Base-by-base conservation (phyloP, 2,113 vertebrate species). In the Zosterops japonicus region DNA sequence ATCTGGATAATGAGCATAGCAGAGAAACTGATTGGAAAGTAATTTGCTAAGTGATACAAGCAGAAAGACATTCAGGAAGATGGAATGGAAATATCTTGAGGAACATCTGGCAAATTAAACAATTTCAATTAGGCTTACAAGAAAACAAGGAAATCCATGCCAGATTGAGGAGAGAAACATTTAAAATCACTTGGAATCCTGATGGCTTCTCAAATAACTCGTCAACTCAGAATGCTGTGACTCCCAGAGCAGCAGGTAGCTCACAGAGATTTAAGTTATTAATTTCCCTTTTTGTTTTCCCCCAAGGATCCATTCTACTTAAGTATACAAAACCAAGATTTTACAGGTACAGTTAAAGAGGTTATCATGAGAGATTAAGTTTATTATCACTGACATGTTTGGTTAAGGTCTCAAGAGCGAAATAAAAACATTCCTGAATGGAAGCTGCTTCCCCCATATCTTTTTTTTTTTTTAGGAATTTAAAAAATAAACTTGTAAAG, bases 31-130 rank as follows among this genome's bases (percentile, higher is more conserved):
- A 64, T 18, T 46, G 68, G 59, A 95, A 94, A 78, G 29, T 83
- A 14, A 44, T 71, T 83, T 85, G 33, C 28, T 39, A 35, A 72
- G 53, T 60, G 49, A 60, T 53, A 79, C 36, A 79, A 60, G 50
- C 29, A 83, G 57, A 70, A 81, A n/a, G 76, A 63, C 42, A 31
- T 72, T 69, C 31, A 36, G 60, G 57, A 95, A 79, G 57, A 64
- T 11, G 33, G 63, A 61, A 56, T 61, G 33, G 41, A 94, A 87
- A 65, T 76, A 83, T 35, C 74, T 72, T 3, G 1, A 20, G 44
- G 77, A 94, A 94, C 91, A 93, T 80, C 65, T 87, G 87, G 69
- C 42, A 85, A 95, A 90, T 85, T 33, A 74, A 89, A 94, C 78
- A 39, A 52, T 78, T 84, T 78, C 52, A 50, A 9, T 87, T 95